These are phyloP conservation scores for Diarsia dahlii DNA, from an alignment of 2,888 invertebrate genomes.

Conservation along the genomic window DNA sequence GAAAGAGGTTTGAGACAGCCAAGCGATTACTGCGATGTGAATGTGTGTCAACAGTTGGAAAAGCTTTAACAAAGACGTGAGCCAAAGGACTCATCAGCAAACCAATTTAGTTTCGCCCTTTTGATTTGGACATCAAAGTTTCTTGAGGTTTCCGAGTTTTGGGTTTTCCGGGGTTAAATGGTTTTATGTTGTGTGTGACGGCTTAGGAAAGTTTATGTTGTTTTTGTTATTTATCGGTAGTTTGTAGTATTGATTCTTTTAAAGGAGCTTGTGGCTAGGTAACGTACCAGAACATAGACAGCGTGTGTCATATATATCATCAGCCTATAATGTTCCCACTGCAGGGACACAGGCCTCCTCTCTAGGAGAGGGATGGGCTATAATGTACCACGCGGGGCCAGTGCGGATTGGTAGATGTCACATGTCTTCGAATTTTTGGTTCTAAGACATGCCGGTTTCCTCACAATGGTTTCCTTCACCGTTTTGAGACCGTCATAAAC, in stretches of 20 bases:
- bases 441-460: too few relatives aligned
- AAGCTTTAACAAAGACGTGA: conserved; percentile 67
- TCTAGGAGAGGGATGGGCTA: too few relatives aligned
- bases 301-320: too few relatives aligned
- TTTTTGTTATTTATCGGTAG: neutral
- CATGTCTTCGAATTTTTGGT: too few relatives aligned
- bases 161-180: conserved; percentile 45
- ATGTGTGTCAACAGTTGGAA: conserved; percentile 73
- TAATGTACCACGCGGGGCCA: too few relatives aligned
- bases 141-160: conserved; percentile 47
- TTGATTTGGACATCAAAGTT: conserved; percentile 65
- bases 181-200: conserved; percentile 37
- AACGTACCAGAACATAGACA: too few relatives aligned
- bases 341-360: too few relatives aligned
- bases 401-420: too few relatives aligned
- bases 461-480: too few relatives aligned
- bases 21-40: conserved; percentile 71
- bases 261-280: neutral
- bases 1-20: conserved; percentile 61
- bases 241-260: neutral
- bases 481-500: too few relatives aligned
- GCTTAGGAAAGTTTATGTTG: conserved; percentile 3
- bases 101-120: conserved; percentile 64
- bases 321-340: too few relatives aligned
- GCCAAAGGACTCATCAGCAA: conserved; percentile 65